Evolutionary conservation across 2,888 invertebrate species (phyloP), one percentile per base, ranked within the genome.

Genomic region (Tyria jacobaeae): DNA sequence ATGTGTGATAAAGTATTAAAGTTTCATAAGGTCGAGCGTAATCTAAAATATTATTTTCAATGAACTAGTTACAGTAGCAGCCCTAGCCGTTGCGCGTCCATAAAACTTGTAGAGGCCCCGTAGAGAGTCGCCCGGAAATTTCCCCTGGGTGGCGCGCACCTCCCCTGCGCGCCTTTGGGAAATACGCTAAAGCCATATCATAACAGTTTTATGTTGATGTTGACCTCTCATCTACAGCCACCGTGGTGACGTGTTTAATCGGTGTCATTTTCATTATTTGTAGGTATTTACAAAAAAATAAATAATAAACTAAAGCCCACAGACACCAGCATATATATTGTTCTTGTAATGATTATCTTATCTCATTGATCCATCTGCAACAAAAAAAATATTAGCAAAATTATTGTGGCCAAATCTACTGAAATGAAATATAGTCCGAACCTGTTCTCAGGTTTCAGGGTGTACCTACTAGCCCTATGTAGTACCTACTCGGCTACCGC

Each of bases 171-270:
- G 87, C 89, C 89, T 78, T 81, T 86, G 92, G 93, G 92, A 92
- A 92, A 92, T 92, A 91, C 92, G 89, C 89, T 89, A 87, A 90
- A 90, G 92, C 89, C 92, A 92, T 93, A 93, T 93, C 91, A 93
- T 94, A 93, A 92, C 93, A 92, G 90, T 91, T 93, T 93, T 93
- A 92, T 92, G 92, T 91, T 91, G 91, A 91, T 92, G 89, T 87
- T 90, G 92, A 92, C 91, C 92, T 90, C 90, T 86, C 87, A 83
- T 84, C 83, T 81, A 75, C 71, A 60, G 62, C 60, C 70, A 73
- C 66, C 69, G 82, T 76, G 78, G 70, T 66, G 75, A 79, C 70
- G 73, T 78, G 69, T 68, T 76, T 86, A 88, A 87, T 87, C 83
- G 81, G 73, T 80, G 78, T 79, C 78, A 84, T 84, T 86, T 44